Evolutionary conservation across 1,140 invertebrate species (phyloP), one percentile per base, ranked within the genome.

Genomic region (Neodiprion pinetum): DNA sequence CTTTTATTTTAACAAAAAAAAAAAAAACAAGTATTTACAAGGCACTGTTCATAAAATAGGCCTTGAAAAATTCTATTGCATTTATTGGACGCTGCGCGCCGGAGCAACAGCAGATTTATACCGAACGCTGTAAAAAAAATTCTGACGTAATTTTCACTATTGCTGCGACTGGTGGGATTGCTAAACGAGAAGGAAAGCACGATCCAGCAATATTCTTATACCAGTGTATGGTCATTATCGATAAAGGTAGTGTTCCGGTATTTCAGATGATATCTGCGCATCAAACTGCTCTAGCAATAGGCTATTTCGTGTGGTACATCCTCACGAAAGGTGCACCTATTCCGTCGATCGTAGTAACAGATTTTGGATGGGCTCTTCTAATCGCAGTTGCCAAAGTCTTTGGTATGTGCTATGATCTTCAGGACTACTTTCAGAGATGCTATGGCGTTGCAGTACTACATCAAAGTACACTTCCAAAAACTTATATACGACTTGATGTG

Each of bases 1-100:
- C 91, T 69, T 47, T 76, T 78, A 73, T 89, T 85, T 73, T 21
- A 21, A 21, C 17, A 21, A 1, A 21, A 21, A 21, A 21, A 21
- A 21, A 21, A 21, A 21, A 21, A 21, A 21, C 17, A 21, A 21
- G 17, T 21, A 21, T 21, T 21, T 21, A 21, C 17, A 21, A 21
- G 74, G 71, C 17, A 53, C 17, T 12, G 73, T 76, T 67, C 71
- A 70, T 14, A 69, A 48, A 12, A 70, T 76, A 23, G 75, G 66
- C 8, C 17, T 76, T 11, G 7, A 68, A 1, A 76, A 76, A 66
- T 76, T 76, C 53, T 9, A 70, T 48, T 69, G 71, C 14, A 70
- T 76, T 65, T 70, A 71, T 48, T 71, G 70, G 70, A 17, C 23
- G 48, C 48, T 4, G 70, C 5, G 5, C 23, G 48, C 48, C 48